phyloP scores from a whole-genome alignment of 2,113 vertebrate species.

The Gopherus flavomarginatus region DNA sequence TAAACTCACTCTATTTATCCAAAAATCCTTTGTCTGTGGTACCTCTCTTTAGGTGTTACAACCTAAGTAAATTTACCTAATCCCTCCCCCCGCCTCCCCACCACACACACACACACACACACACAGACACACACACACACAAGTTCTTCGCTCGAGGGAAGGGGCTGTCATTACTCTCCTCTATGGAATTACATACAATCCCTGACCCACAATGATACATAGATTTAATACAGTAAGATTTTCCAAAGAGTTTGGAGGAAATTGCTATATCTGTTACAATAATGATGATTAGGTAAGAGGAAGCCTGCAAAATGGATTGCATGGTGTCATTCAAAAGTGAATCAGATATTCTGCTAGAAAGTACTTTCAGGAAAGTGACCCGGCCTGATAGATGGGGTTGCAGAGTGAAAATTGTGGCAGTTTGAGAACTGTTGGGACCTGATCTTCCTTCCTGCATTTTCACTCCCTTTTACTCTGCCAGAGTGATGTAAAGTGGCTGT shows the following conservation, averaged over 20 bases:
- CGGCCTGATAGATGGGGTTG: neutral
- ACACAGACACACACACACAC: neutral
- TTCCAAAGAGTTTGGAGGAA: neutral
- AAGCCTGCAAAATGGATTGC: neutral
- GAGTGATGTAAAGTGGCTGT: neutral
- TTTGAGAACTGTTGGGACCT: neutral
- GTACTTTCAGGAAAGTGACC: neutral
- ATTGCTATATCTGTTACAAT: neutral
- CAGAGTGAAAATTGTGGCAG: neutral
- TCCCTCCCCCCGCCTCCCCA: no score
- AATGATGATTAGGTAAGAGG: neutral
- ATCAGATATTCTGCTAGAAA: neutral
- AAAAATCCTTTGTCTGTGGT: no score
- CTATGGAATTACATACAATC: no score
- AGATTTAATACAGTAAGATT: neutral
- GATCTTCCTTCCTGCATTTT: neutral
- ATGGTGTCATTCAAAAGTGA: neutral
- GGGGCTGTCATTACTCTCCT: neutral
- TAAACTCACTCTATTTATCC: neutral
- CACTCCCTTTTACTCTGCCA: neutral
- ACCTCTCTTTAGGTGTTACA: no score
- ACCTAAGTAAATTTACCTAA: neutral
- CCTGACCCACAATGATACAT: neutral
- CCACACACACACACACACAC: neutral
- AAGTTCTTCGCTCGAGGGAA: neutral